Conservation (phyloP, 2,797 vertebrate species). For the Brachymystax lenok region DNA sequence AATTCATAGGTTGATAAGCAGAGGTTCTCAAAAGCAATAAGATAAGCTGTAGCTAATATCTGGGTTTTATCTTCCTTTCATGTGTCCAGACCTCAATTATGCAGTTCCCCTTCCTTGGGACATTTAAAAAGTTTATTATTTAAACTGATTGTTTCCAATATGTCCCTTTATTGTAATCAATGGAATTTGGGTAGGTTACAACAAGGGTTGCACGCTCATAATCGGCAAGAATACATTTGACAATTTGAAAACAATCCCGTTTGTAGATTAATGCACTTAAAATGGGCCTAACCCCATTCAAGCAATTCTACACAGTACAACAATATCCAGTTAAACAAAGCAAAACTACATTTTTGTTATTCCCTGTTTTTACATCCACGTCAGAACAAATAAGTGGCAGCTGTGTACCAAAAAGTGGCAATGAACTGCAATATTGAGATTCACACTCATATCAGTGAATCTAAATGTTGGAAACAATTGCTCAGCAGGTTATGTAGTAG, state of each 20-base stretch:
- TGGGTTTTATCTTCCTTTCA: slow-evolving; percentile 31
- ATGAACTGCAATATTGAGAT: slow-evolving; percentile 14
- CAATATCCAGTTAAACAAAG: slow-evolving; percentile 23
- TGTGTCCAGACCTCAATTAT: slow-evolving; percentile 36
- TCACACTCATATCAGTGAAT: slow-evolving; percentile 23
- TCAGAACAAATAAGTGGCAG: slow-evolving; percentile 3
- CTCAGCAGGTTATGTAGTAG: slow-evolving; percentile 29
- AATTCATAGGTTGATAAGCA: slow-evolving; percentile 31
- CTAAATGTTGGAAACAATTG: slow-evolving; percentile 37
- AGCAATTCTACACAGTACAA: slow-evolving; percentile 25
- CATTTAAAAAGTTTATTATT: slow-evolving; percentile 4
- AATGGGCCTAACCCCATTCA: slow-evolving; percentile 20
- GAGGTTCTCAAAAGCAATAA: slow-evolving; percentile 33
- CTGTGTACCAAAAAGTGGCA: slow-evolving; percentile 11
- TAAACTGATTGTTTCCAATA: slow-evolving; percentile 20
- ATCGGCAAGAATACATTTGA: slow-evolving; percentile 35
- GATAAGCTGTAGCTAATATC: slow-evolving; percentile 28
- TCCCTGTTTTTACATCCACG: neutral
- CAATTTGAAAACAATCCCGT: slow-evolving; percentile 22
- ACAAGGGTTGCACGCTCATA: slow-evolving; percentile 74
- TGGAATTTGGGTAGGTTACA: slow-evolving; percentile 19
- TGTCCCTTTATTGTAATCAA: slow-evolving; percentile 45
- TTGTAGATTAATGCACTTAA: slow-evolving; percentile 48
- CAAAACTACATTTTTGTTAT: neutral
- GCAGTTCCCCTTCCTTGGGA: slow-evolving; percentile 31